These are phyloP conservation scores for Gallinago stenura DNA, from an alignment of 2,797 vertebrate species.

Conservation along the genomic window DNA sequence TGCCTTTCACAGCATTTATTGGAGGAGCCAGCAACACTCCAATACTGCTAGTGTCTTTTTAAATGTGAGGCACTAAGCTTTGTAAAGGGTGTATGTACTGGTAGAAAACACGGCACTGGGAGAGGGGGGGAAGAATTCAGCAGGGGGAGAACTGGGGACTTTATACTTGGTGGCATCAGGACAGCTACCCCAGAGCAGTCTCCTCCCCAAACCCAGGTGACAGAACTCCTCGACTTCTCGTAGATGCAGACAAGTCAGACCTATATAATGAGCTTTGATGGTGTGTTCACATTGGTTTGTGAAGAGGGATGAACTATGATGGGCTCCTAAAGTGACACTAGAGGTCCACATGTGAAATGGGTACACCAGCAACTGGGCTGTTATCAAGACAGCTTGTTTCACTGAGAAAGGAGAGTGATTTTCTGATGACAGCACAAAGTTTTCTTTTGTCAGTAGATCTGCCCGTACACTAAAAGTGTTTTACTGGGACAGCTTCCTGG, in stretches of 20 bases:
- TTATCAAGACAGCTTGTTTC: neutral
- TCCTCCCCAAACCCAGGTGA: neutral
- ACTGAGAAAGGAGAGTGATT: neutral
- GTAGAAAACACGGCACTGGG: neutral
- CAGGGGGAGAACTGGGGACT: neutral
- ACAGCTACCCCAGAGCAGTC: neutral
- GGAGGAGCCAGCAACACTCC: neutral
- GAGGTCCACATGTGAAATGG: fast-evolving
- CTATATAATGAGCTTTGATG: neutral
- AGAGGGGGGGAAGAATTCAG: neutral
- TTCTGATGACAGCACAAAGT: neutral
- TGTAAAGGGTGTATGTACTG: fast-evolving
- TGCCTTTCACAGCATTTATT: neutral
- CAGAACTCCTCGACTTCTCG: neutral
- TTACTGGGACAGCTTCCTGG: neutral
- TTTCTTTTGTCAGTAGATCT: neutral
- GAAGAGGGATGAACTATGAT: neutral
- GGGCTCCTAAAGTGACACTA: neutral
- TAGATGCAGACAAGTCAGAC: neutral
- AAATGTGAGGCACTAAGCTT: neutral
- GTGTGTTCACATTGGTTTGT: neutral
- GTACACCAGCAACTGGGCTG: neutral
- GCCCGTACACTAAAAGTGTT: neutral
- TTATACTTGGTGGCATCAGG: fast-evolving
- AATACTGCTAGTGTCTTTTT: neutral